Base-by-base conservation (phyloP, 2,797 vertebrate genomes). In the Pseudochaenichthys georgianus region DNA sequence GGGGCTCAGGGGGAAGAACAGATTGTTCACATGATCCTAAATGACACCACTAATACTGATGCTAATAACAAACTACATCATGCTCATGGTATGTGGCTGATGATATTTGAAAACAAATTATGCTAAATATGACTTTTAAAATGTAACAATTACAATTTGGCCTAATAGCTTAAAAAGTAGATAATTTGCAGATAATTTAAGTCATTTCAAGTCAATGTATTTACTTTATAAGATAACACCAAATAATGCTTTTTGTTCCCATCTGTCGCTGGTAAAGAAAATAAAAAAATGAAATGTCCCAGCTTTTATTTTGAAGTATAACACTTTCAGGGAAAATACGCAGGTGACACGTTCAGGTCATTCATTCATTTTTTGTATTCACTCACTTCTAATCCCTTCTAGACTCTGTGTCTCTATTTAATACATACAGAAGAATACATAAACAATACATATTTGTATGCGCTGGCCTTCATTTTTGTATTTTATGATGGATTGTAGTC, bases 1-100 rank as follows among this genome's bases (percentile, higher is more conserved):
- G 17, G 80, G 64, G 78, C 11, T 72, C 58, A 68, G 3, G 15
- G 5, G n/a, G 28, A 53, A 60, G 38, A 16, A 67, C 52, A 59
- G 54, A 68, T 42, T 61, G 52, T 28, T 73, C 2, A 64, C 43
- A 65, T 19, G 58, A 48, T 59, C 10, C 45, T 77, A 28, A 73
- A 42, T 19, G 70, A 57, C 64, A 70, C 13, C n/a, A 21, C 6
- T 19, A 17, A 64, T 11, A 23, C 55, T 52, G 45, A 15, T 28
- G 67, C 51, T 28, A 71, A 43, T 10, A 55, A 46, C 45, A 13
- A 9, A 1, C 6, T 11, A 3, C 58, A 31, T 64, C 59, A 43
- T 15, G 17, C 48, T 62, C 17, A 19, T 50, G 53, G 31, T 34
- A 65, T 41, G 54, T 23, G n/a, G 13, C 31, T 55, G 15, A 5